A percentile compares a stretch with the other conserved stretches of the same genome.
phyloP scores from a whole-genome alignment of 2,888 invertebrate species.

The Ormia ochracea region DNA sequence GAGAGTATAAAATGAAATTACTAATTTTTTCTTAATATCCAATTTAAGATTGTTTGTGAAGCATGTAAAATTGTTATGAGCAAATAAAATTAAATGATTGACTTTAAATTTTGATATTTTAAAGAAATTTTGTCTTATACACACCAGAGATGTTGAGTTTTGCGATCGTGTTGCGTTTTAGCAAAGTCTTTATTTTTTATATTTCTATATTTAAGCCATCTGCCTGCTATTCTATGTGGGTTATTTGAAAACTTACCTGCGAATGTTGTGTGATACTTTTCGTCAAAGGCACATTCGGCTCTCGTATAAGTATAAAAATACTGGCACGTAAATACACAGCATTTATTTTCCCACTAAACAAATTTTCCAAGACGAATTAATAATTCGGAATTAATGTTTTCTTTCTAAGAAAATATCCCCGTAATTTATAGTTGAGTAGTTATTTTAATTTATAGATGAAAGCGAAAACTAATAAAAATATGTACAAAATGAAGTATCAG shows the following conservation, averaged over 20 bases:
- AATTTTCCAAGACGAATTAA: too few species aligned
- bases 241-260: constrained; percentile 49
- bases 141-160: background rate
- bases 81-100: background rate
- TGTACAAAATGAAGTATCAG: too few species aligned
- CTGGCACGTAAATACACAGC: background rate
- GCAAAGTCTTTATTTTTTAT: background rate
- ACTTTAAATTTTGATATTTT: background rate
- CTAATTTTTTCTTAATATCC: background rate
- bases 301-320: too few species aligned
- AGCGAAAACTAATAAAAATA: too few species aligned
- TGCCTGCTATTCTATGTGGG: constrained; percentile 51
- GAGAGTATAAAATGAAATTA: too few species aligned
- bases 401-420: too few species aligned
- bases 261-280: background rate
- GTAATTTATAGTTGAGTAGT: too few species aligned
- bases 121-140: background rate
- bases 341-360: too few species aligned
- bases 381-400: too few species aligned
- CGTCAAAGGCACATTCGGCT: background rate
- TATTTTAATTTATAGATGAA: too few species aligned
- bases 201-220: constrained; percentile 22
- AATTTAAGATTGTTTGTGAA: background rate
- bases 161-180: constrained; percentile 18
- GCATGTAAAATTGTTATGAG: background rate